These are phyloP conservation scores for Hyles lineata DNA, from an alignment of 2,888 invertebrate species.

Conservation along the genomic window DNA sequence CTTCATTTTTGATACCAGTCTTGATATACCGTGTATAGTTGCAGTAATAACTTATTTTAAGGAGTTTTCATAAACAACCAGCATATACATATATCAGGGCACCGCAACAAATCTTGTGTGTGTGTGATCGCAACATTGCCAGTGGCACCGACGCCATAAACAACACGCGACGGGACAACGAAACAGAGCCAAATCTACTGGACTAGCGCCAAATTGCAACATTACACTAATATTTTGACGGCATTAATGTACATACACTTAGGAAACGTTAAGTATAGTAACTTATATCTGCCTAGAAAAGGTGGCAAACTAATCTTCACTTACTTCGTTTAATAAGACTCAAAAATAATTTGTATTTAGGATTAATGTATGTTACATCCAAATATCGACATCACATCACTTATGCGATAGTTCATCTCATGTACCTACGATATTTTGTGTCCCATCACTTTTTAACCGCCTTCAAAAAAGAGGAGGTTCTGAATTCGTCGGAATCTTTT, in stretches of 20 bases:
- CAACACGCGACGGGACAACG: conserved; percentile 40
- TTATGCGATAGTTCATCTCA: too few relatives aligned
- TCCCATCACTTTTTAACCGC: too few relatives aligned
- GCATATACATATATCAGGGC: not conserved
- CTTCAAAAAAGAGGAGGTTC: too few relatives aligned
- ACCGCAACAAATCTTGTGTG: conserved; percentile 10
- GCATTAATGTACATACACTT: conserved; percentile 38
- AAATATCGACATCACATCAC: too few relatives aligned
- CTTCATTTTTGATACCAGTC: too few relatives aligned
- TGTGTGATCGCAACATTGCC: conserved; percentile 22
- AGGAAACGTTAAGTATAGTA: conserved; percentile 22
- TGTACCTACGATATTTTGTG: too few relatives aligned
- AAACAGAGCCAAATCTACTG: conserved; percentile 58
- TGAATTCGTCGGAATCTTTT: too few relatives aligned
- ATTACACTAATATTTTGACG: conserved; percentile 68
- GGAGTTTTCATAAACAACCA: not conserved
- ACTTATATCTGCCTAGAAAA: not conserved
- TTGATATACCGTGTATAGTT: too few relatives aligned
- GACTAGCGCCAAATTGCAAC: conserved; percentile 61
- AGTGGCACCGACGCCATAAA: conserved; percentile 41
- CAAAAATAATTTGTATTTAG: too few relatives aligned
- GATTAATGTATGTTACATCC: too few relatives aligned
- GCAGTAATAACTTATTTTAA: not conserved
- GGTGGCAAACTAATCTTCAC: not conserved
- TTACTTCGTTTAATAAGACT: too few relatives aligned